Base-by-base conservation (phyloP, 2,797 vertebrate species). In the Podarcis lilfordi region DNA sequence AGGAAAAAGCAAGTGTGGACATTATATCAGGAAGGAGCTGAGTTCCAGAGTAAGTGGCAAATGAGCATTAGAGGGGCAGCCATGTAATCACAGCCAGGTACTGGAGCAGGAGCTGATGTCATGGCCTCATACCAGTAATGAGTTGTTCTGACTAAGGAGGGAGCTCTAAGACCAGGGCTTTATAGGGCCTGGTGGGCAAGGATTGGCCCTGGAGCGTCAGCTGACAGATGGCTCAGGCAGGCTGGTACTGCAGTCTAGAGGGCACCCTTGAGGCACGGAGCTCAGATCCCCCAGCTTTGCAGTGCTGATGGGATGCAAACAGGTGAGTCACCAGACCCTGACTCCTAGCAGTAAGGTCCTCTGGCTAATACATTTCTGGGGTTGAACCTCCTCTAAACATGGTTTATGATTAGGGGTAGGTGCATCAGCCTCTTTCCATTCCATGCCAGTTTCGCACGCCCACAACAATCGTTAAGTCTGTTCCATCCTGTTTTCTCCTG, bases 351-450 rank as follows among this genome's bases (percentile, higher is more conserved):
- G 19, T 61, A 21, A 61, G 59, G 59, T 21, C 40, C 43, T 45
- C 10, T 17, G 29, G 77, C 29, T 78, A 29, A 8, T 27, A 45
- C 19, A 7, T 15, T 6, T 11, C 4, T 21, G 3, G 45, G 27
- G 43, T 17, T 80, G n/a, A 10, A 8, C 1, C n/a, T 35, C 55
- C 55, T 61, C 55, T 32, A 61, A 8, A 40, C 29, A 19, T 25
- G 6, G 21, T 0, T 79, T 32, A 55, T 8, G 3, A n/a, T 29
- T 5, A 1, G 8, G 11, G 2, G 29, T 64, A 23, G 19, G 59
- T 7, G 19, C 59, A 61, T 2, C 59, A 61, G 19, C 59, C 21
- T 61, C 59, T 61, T 19, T 23, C 59, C 59, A 21, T 23, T 61
- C 59, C 19, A 61, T 61, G 59, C 17, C 59, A 61, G 6, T 61